Percentiles rank a stretch among this genome's conserved stretches.
Conservation (phyloP, 1,140 invertebrate species). For the Bombus sibiricus region DNA sequence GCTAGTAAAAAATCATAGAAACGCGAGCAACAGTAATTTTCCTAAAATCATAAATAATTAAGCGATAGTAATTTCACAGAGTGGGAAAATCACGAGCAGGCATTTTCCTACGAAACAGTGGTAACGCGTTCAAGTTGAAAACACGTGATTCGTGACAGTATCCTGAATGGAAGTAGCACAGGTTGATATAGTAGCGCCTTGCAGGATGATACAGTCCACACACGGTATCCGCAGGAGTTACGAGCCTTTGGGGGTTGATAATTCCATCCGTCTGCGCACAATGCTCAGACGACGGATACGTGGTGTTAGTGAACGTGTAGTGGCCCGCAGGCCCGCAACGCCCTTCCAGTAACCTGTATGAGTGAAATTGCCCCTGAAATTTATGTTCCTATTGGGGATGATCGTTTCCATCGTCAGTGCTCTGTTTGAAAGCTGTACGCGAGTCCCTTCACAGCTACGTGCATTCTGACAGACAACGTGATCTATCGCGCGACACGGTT, state of each 20-base stretch:
- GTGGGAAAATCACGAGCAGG: no score
- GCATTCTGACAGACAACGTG: constrained; percentile 20
- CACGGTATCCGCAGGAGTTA: constrained; percentile 68
- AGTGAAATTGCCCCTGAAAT: constrained; percentile 66
- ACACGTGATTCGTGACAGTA: background rate
- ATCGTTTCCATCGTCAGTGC: constrained; percentile 56
- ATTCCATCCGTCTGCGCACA: constrained; percentile 69
- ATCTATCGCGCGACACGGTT: background rate
- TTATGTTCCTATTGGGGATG: constrained; percentile 68
- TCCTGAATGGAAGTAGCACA: constrained; percentile 18
- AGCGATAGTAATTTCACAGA: no score
- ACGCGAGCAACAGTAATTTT: no score
- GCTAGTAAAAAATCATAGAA: no score
- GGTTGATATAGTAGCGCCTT: constrained; percentile 40
- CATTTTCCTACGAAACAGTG: no score
- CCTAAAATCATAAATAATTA: no score
- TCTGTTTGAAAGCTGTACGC: constrained; percentile 23
- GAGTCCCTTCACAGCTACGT: constrained; percentile 6
- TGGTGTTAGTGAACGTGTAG: constrained; percentile 36
- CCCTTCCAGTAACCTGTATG: constrained; percentile 56
- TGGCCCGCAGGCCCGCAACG: constrained; percentile 14
- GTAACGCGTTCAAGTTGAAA: background rate
- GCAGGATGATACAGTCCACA: constrained; percentile 48
- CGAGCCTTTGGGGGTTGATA: constrained; percentile 76
- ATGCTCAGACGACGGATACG: constrained; percentile 56